Conservation (phyloP, 2,797 vertebrate genomes). For the Arnoldichthys spilopterus region DNA sequence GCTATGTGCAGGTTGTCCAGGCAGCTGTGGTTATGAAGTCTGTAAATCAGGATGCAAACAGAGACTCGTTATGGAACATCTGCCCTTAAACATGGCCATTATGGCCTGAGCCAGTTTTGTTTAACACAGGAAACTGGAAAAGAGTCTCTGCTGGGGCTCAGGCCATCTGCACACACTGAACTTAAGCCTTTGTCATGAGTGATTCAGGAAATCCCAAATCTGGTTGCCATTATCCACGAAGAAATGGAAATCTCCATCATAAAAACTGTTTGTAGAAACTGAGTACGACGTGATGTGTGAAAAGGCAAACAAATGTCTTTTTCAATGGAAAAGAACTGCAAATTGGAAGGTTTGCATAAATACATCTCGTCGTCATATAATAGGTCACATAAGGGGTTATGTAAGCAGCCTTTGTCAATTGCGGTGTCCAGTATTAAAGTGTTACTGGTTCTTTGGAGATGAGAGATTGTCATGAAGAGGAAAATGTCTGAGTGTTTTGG, state of each 20-base stretch:
- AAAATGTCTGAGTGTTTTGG: slow-evolving; percentile 59
- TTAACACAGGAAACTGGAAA: slow-evolving; percentile 53
- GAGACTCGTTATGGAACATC: slow-evolving; percentile 44
- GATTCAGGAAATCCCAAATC: slow-evolving; percentile 57
- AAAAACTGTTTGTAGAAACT: slow-evolving; percentile 34
- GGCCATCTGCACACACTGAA: slow-evolving; percentile 54
- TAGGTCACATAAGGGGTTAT: slow-evolving; percentile 27
- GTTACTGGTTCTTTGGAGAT: slow-evolving; percentile 40
- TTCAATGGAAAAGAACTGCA: slow-evolving; percentile 22
- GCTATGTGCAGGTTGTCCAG: slow-evolving; percentile 10
- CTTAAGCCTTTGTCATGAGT: slow-evolving; percentile 48
- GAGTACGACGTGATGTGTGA: slow-evolving; percentile 40
- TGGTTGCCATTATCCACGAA: slow-evolving; percentile 54
- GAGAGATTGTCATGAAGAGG: slow-evolving; percentile 42
- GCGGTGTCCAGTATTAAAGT: slow-evolving; percentile 23
- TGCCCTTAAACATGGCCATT: slow-evolving; percentile 50
- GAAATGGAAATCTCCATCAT: slow-evolving; percentile 47
- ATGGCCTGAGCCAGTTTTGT: slow-evolving; percentile 40
- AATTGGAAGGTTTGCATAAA: slow-evolving; percentile 21
- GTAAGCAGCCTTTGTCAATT: slow-evolving; percentile 24
- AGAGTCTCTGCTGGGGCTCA: slow-evolving; percentile 47
- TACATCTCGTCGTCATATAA: slow-evolving; percentile 34
- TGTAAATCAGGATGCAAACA: slow-evolving; percentile 43
- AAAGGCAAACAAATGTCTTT: slow-evolving; percentile 25
- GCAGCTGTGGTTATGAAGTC: slow-evolving; percentile 38